Conservation (phyloP, 92 coral and sea anemone genomes). For the Siderastrea radians region DNA sequence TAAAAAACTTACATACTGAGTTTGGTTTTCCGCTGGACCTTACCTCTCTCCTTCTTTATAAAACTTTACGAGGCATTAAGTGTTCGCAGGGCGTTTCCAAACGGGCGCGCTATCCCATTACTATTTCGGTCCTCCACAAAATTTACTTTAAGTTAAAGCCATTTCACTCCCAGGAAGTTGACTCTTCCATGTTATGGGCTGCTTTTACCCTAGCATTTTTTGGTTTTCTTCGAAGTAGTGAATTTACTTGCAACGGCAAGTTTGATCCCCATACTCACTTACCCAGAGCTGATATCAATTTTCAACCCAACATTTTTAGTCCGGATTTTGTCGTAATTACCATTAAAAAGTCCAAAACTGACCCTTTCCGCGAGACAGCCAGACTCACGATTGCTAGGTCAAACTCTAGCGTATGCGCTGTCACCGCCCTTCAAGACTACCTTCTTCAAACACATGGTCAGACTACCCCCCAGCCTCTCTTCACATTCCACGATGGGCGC, state of each 20-base stretch:
- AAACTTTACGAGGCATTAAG: neutral
- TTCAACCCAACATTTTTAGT: neutral
- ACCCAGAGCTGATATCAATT: neutral
- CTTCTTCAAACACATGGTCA: neutral
- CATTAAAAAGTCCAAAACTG: constrained; percentile 23
- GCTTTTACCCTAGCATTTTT: too few species aligned
- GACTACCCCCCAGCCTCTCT: neutral
- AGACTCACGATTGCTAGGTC: constrained; percentile 19
- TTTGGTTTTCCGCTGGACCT: neutral
- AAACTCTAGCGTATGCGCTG: constrained; percentile 2
- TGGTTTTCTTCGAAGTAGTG: too few species aligned
- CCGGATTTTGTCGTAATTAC: neutral
- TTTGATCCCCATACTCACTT: neutral
- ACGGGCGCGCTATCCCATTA: constrained; percentile 14
- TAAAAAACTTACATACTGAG: neutral
- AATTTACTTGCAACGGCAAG: constrained; percentile 3
- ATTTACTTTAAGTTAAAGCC: neutral
- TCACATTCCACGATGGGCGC: constrained; percentile 2
- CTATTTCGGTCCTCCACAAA: neutral
- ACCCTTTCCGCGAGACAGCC: constrained; percentile 28
- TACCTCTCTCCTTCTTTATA: neutral
- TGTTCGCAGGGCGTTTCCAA: neutral
- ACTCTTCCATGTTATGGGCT: constrained; percentile 17
- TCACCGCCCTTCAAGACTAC: neutral
- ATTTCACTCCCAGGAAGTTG: neutral